Base-by-base conservation (phyloP, 2,113 vertebrate species). In the Poeciliopsis turrubarensis region DNA sequence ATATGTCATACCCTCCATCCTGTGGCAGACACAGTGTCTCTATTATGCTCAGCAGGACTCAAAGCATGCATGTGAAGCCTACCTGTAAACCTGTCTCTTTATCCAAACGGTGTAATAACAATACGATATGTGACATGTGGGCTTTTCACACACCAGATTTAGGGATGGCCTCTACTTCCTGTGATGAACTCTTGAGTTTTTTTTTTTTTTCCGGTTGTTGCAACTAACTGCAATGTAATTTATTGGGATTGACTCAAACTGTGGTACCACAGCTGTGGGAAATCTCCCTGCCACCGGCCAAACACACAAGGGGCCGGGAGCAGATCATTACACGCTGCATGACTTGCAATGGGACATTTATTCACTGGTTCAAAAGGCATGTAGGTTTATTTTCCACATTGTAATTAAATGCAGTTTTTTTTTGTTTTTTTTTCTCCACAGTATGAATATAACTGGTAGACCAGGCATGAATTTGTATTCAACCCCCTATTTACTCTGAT, bases 81-180 rank as follows among this genome's bases (percentile, higher is more conserved):
- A 83, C 65, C 83, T 88, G 75, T 83, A 69, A 79, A 75, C 34
- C 68, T 32, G 47, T 79, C 47, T 47, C 2, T 64, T 57, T n/a
- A 57, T 57, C 51, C 10, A 57, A n/a, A 57, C 2, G 5, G 22
- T 25, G 7, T 57, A 1, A 41, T 1, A 4, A 57, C n/a, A n/a
- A 57, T 29, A 29, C 29, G 29, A 29, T 29, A 29, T 29, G 29
- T 11, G 22, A n/a, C 10, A 57, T 57, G 51, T 57, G 51, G 9
- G 51, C 51, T n/a, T 57, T n/a, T 9, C 17, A 57, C 19, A 57
- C 25, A 22, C 17, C 15, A 10, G 51, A 10, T 57, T 25, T 57
- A 57, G 31, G 57, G 30, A 37, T 29, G 32, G 19, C 30, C 39
- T 39, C 39, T 47, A 62, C 34, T 72, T 72, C 60, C 69, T 78